Evolutionary conservation across 1,140 invertebrate genomes (phyloP), one percentile per base, ranked within the genome.

Genomic region (Asobara japonica): DNA sequence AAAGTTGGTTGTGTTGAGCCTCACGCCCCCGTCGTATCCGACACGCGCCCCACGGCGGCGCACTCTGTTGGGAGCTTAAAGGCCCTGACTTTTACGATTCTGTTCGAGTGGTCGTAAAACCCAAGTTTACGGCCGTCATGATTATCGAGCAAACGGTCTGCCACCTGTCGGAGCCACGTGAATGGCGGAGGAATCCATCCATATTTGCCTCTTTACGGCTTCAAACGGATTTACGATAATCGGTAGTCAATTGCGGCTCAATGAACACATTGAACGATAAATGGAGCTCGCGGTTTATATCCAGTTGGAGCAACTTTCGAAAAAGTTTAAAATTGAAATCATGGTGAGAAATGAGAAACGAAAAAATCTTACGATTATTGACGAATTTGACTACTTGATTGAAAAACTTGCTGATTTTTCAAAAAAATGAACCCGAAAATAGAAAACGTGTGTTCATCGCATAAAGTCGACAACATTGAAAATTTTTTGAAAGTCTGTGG

Each of bases 81-180:
- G 85, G 82, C 82, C 86, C 84, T 87, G 86, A 87, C 86, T 88
- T 88, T 88, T 88, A 88, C 84, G 86, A 88, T 88, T 88, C 84
- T 87, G 86, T 87, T 87, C 85, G 87, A 88, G 86, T 88, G 86
- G 84, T 87, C 86, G 86, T 88, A 88, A 88, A 88, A 87, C 82
- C 83, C 79, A 76, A 86, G 82, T 88, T 88, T 87, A 88, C 86
- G 84, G 78, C 86, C 86, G 82, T 86, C 86, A 88, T 88, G 86
- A 88, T 88, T 88, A 86, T 86, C 84, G 85, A 86, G 86, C 84
- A 84, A 86, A 86, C 84, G 82, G 84, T 77, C 84, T 85, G 81
- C 86, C 84, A 88, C 86, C 86, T 88, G 86, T 88, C 86, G 86
- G 86, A 88, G 85, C 78, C 80, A 33, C 79, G 81, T 82, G 77